Evolutionary conservation across 2,113 vertebrate species (phyloP), one percentile per base, ranked within the genome.

Genomic region (Beaufortia kweichowensis): DNA sequence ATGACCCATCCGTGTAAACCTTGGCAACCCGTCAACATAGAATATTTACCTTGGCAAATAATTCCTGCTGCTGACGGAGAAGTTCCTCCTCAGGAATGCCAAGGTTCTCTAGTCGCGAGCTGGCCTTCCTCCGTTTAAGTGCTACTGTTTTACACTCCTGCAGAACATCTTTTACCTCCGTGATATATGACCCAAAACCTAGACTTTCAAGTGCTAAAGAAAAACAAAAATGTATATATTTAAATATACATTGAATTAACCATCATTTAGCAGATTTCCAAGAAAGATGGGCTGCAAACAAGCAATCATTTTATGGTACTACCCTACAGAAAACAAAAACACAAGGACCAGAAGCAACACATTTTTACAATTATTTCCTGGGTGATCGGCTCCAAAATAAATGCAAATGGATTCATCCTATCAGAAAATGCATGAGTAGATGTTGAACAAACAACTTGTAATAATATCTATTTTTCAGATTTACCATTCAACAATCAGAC

Each of bases 81-180:
- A 99, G 93, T 83, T 99, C 97, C 86, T 99, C 97, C 85, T 99
- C 97, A 0, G 97, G 96, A 90, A 99, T 99, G 62, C 97, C 97
- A 1, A 98, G 93, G 89, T 99, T 99, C 91, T 99, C 97, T 87
- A 99, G 92, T 77, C 96, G 94, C 66, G 96, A 97, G 90, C 90
- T 99, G 75, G 96, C 97, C 91, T 99, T 99, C 89, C 97, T 96
- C 88, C 97, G 94, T 89, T 99, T 99, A 86, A 99, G 91, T 64
- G 97, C 97, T 76, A 99, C 97, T 11, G 96, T 98, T 91, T 99
- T 99, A 91, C 97, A 99, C 92, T 99, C 97, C 92, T 98, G 96
- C 88, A 99, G 91, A 81, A 99, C 97, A 87, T 98, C 97, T 91
- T 99, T 99, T 83, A 99, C 97, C 90, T 99, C 97, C 12, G 93